Evolutionary conservation across 1,140 invertebrate species (phyloP).

Genomic region (Zaprionus ghesquierei): DNA sequence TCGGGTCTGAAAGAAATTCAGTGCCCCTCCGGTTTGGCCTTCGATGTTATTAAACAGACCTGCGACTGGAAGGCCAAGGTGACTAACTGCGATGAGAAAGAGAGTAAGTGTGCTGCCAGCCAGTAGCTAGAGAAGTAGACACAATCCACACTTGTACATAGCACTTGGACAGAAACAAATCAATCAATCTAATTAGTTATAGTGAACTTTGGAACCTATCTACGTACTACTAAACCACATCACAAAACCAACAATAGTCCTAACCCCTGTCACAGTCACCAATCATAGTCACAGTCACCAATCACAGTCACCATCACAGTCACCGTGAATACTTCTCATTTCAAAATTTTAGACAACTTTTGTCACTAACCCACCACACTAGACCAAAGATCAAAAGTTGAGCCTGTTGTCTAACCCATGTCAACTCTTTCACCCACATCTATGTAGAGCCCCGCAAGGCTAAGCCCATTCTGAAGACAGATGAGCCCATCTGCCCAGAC

Average conservation of each 20-base stretch:
- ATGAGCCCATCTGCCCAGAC: slow-evolving; percentile 94
- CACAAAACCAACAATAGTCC: slow-evolving; percentile 16
- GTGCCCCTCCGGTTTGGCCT: slow-evolving; percentile 96
- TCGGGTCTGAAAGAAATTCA: slow-evolving; percentile 96
- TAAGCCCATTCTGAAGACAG: slow-evolving; percentile 93
- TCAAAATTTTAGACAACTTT: slow-evolving; percentile 74
- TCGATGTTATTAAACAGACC: slow-evolving; percentile 98
- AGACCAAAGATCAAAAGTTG: neutral
- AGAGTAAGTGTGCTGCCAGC: slow-evolving; percentile 91
- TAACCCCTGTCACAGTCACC: slow-evolving; percentile 14
- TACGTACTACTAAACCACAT: slow-evolving; percentile 12
- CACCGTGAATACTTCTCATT: slow-evolving; percentile 62
- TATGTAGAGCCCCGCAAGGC: slow-evolving; percentile 94
- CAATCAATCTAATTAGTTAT: slow-evolving; percentile 12
- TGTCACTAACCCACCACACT: slow-evolving; percentile 60
- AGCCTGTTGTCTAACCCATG: neutral
- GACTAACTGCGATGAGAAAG: slow-evolving; percentile 96
- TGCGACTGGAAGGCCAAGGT: slow-evolving; percentile 99
- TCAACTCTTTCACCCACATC: neutral
- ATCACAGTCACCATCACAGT: slow-evolving; percentile 19
- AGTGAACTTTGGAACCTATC: slow-evolving; percentile 65
- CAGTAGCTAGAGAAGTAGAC: slow-evolving; percentile 31
- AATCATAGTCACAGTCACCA: slow-evolving; percentile 14
- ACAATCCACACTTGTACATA: slow-evolving; percentile 33
- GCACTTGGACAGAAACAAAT: slow-evolving; percentile 24